Conservation (phyloP, 1,140 invertebrate species). For the Metaphire vulgaris region DNA sequence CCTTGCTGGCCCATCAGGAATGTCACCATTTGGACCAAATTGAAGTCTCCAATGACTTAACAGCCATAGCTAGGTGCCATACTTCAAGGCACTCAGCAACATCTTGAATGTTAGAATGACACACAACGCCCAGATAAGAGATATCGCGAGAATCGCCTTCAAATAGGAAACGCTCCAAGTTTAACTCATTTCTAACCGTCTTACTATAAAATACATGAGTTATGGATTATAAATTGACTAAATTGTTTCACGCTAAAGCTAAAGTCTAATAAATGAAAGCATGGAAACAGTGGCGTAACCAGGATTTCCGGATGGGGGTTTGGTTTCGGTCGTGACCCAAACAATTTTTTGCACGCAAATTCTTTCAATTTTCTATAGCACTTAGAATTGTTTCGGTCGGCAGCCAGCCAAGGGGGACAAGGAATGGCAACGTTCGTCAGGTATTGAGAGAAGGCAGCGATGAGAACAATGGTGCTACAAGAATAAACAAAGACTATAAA, state of each 20-base stretch:
- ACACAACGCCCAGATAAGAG: conserved; percentile 72
- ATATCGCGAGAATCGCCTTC: conserved; percentile 63
- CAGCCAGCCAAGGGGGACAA: background rate
- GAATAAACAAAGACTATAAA: background rate
- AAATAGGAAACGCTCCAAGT: background rate
- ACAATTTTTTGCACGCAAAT: too few relatives aligned
- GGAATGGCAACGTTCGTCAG: conserved; percentile 21
- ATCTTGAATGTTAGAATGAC: conserved; percentile 71
- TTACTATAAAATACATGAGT: background rate
- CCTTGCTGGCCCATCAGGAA: too few relatives aligned
- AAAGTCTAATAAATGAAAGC: background rate
- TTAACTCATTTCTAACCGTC: too few relatives aligned
- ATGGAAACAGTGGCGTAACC: conserved; percentile 14
- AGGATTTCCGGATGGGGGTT: conserved; percentile 34
- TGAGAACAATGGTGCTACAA: conserved; percentile 23
- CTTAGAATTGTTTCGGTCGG: too few relatives aligned
- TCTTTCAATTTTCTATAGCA: too few relatives aligned
- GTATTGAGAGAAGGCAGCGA: conserved; percentile 28
- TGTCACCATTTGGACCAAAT: too few relatives aligned
- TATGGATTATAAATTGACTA: background rate
- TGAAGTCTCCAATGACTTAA: too few relatives aligned
- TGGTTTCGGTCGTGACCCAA: too few relatives aligned
- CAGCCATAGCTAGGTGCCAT: too few relatives aligned
- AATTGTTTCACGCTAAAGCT: background rate
- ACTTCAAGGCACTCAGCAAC: too few relatives aligned